phyloP scores from a whole-genome alignment of 1,140 invertebrate genomes.

The Drosophila watanabei region DNA sequence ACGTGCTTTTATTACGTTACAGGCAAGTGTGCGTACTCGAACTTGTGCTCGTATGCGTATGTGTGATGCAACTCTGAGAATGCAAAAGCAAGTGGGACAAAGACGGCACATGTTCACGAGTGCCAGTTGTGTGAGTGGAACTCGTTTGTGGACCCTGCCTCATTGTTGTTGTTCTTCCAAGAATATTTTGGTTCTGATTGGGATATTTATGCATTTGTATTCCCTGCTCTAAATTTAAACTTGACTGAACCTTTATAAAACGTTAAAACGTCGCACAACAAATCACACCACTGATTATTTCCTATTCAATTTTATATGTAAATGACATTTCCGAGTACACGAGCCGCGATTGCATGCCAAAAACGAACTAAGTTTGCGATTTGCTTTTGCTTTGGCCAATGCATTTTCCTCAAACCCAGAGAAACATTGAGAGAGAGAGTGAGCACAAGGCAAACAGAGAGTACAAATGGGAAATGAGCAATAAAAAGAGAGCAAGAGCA shows the following conservation, averaged over 20 bases:
- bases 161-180: conserved; percentile 26
- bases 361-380: conserved; percentile 28
- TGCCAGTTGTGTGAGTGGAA: conserved; percentile 41
- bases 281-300: conserved; percentile 12
- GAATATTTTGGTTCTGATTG: conserved; percentile 43
- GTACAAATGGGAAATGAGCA: conserved; percentile 4
- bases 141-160: conserved; percentile 53
- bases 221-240: conserved; percentile 7
- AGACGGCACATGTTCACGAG: conserved; percentile 16
- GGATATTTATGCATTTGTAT: background rate
- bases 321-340: conserved; percentile 6
- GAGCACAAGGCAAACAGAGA: conserved; percentile 3
- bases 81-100: conserved; percentile 36
- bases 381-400: conserved; percentile 5
- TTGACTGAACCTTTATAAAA: conserved; percentile 1
- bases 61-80: conserved; percentile 67
- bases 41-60: conserved; percentile 16
- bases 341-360: conserved; percentile 21
- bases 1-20: conserved; percentile 82
- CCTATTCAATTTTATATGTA: background rate
- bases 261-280: background rate
- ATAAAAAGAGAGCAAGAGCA: background rate
- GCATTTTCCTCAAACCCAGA: conserved; percentile 12
- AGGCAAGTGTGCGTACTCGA: conserved; percentile 34
- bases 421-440: background rate